Evolutionary conservation across 2,113 vertebrate species (phyloP), one percentile per base, ranked within the genome.

Genomic region (Albula goreensis): DNA sequence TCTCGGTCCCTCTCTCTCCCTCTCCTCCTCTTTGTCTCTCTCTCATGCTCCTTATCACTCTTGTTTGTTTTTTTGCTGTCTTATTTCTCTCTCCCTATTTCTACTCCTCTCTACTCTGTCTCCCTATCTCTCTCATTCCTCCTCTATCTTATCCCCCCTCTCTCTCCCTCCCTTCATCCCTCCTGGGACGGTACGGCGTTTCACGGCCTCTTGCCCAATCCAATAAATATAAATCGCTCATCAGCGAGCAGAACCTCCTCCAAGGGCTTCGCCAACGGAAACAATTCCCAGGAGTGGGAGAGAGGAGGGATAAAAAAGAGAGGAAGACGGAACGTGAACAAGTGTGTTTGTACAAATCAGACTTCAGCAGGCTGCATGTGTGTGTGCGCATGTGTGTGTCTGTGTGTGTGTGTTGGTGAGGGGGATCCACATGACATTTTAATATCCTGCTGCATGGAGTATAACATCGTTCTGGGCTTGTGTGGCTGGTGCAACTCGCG

Each of bases 181-280:
- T 49, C 25, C 11, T 15, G 81, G 83, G 86, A 53, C 83, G 87
- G 74, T 88, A 74, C 86, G 41, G 86, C 86, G 84, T 88, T 81
- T 87, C 15, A 8, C 80, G 31, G 48, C 57, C 56, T 78, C 86
- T 80, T 85, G 80, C 77, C 84, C 57, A 85, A 87, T 78, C 63
- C 87, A 56, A 89, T 85, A 74, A 56, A 56, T 74, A 17, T 17
- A 25, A 80, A 89, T 48, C 87, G 85, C 87, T 89, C 86, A 83
- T 85, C 78, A 87, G 90, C 90, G 90, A 93, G 90, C 90, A 89
- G n/a, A n/a, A 90, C 82, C 86, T 85, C 84, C 82, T 83, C 80
- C 53, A 70, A 17, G 57, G 15, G 70, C 82, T 88, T 89, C 88
- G 83, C 83, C 83, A 82, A 51, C 53, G 91, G 85, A 66, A 8